phyloP scores from a whole-genome alignment of 1,140 invertebrate species.

The Achroia grisella region DNA sequence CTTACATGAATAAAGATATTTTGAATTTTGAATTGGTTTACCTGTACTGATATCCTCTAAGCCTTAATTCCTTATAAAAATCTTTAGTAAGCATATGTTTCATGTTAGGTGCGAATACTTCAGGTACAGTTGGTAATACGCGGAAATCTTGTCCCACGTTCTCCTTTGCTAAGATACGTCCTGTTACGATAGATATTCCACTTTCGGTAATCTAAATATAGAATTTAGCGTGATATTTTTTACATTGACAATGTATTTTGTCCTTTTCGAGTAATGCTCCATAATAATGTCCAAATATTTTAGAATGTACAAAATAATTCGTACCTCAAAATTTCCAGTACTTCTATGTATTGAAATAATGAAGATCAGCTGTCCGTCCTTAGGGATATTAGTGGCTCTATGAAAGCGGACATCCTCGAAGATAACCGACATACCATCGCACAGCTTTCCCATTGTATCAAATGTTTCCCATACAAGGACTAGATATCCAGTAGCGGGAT shows the following conservation, averaged over 20 bases:
- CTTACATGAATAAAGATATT: too few relatives aligned
- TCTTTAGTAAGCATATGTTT: constrained; percentile 78
- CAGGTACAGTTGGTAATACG: constrained; percentile 53
- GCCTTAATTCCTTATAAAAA: constrained; percentile 92
- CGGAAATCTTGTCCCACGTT: constrained; percentile 62
- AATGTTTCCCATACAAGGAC: constrained; percentile 91
- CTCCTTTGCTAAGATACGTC: constrained; percentile 75
- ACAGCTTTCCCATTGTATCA: constrained; percentile 79
- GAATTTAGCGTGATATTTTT: not conserved
- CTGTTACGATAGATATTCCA: constrained; percentile 84
- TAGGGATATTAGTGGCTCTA: constrained; percentile 86
- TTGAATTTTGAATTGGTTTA: too few relatives aligned
- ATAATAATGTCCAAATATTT: too few relatives aligned
- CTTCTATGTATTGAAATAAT: constrained; percentile 88
- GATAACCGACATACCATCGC: constrained; percentile 84
- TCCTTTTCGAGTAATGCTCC: too few relatives aligned
- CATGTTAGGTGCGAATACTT: constrained; percentile 61
- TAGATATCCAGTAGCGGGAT: constrained; percentile 92
- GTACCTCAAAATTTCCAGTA: constrained; percentile 87
- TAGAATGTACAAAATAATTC: not conserved
- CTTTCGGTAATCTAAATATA: constrained; percentile 80
- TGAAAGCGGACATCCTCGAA: constrained; percentile 91
- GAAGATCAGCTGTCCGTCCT: constrained; percentile 80
- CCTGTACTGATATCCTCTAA: constrained; percentile 94
- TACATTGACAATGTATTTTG: too few relatives aligned